Evolutionary conservation across 2,888 invertebrate genomes (phyloP).

Genomic region (Ochropleura leucogaster): DNA sequence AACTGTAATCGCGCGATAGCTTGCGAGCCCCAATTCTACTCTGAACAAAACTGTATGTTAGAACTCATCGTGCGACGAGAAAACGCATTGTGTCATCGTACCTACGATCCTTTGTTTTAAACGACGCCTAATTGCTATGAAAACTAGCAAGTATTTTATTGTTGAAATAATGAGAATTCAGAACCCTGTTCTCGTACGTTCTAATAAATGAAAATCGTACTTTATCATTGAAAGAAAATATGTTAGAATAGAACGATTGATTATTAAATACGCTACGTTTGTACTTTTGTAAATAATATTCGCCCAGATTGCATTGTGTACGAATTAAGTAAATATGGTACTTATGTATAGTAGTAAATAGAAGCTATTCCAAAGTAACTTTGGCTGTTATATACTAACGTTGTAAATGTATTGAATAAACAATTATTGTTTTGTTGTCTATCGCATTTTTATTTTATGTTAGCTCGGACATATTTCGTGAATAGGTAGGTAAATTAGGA

Average conservation of each 20-base stretch:
- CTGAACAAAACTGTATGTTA: too few species aligned
- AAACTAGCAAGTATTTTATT: not conserved
- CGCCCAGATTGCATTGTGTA: conserved; percentile 17
- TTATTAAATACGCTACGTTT: not conserved
- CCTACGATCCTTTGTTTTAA: too few species aligned
- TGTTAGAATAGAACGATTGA: not conserved
- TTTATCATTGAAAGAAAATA: not conserved
- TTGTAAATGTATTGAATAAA: conserved; percentile 37
- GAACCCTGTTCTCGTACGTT: not conserved
- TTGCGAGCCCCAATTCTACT: too few species aligned
- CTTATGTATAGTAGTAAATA: conserved; percentile 24
- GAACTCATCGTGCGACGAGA: too few species aligned
- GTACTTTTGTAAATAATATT: conserved; percentile 28
- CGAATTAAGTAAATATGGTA: conserved; percentile 26
- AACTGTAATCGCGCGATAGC: too few species aligned
- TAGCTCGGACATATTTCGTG: not conserved
- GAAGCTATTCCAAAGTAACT: conserved; percentile 38
- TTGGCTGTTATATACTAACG: conserved; percentile 38
- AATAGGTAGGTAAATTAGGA: not conserved
- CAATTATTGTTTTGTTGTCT: conserved; percentile 29
- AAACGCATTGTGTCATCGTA: too few species aligned
- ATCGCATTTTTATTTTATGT: conserved; percentile 8
- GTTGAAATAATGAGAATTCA: not conserved
- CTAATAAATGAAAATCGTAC: not conserved
- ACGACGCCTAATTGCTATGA: not conserved